Evolutionary conservation across 2,888 invertebrate species (phyloP).

Genomic region (Pachydiplax longipennis): DNA sequence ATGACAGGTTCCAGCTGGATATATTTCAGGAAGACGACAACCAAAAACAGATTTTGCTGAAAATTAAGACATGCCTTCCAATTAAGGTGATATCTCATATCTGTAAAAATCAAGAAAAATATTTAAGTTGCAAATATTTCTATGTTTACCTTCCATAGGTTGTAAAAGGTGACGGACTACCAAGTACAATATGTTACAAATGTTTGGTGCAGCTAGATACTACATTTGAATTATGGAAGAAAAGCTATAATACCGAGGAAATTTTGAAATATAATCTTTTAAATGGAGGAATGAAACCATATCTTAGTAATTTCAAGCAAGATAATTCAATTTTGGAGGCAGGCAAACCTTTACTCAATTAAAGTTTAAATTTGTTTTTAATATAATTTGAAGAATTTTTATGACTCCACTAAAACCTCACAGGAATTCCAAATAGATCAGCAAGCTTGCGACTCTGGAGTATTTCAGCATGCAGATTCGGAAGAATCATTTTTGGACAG

Average conservation of each 20-base stretch:
- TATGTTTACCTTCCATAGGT: background rate
- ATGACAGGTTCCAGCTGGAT: constrained; percentile 2
- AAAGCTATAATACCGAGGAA: constrained; percentile 5
- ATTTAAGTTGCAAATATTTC: background rate
- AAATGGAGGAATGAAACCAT: background rate
- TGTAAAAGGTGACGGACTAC: background rate
- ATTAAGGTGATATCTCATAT: background rate
- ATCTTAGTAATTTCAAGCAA: no score
- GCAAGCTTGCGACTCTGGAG: background rate
- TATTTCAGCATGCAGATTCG: background rate
- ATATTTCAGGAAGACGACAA: background rate
- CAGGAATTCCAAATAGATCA: no score
- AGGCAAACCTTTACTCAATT: no score
- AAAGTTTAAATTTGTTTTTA: no score
- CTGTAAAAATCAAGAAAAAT: background rate
- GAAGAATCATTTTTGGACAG: background rate
- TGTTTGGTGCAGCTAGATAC: background rate
- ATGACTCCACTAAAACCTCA: no score
- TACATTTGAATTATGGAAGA: constrained; percentile 16
- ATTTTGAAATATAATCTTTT: background rate
- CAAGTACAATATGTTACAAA: background rate
- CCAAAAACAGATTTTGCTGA: constrained; percentile 8
- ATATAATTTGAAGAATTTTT: no score
- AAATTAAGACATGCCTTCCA: background rate
- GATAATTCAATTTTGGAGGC: no score